Base-by-base conservation (phyloP, 2,797 vertebrate genomes). In the Luscinia megarhynchos region DNA sequence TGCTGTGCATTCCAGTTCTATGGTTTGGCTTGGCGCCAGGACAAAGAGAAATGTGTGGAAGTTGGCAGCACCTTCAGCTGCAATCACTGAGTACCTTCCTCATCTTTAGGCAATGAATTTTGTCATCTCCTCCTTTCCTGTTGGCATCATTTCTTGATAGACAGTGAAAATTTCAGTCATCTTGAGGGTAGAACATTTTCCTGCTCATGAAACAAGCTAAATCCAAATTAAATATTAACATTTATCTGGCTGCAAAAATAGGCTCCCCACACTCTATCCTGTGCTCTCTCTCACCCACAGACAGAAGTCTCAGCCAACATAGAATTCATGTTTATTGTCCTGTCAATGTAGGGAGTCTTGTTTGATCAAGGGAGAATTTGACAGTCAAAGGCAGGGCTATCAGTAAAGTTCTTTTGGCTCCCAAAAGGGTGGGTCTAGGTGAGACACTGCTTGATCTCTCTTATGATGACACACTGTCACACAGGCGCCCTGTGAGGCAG, bases 161-260 rank as follows among this genome's bases (percentile, higher is more conserved):
- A 29, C 54, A 68, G 21, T 19, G 24, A 59, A 84, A 78, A 27
- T 69, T 51, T 79, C 77, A 75, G 30, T 80, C 12, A 11, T 72
- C 24, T 48, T 34, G 3, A 26, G 5, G 11, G 29, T 53, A 78
- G 58, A 75, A 72, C 3, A 78, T 57, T 51, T 80, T 62, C 20
- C 12, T 11, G 14, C 50, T 83, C 20, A 11, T 3, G 5, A 74
- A 91, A 88, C 36, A 76, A 87, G 55, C 61, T 48, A 86, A 94
- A 78, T 19, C 5, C 3, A 43, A 69, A 26, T 74, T 89, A 87
- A 27, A 77, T 61, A 68, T 69, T 81, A 68, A 55, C 45, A 54
- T 87, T 79, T 76, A 86, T 73, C 78, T 87, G 45, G 12, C 55
- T 75, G 48, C 40, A 68, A 87, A 94, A 92, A 69, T 62, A 72